A percentile compares a stretch with the other conserved stretches of the same genome.
These are phyloP conservation scores for Astatotilapia flaviijosephi DNA, from an alignment of 2,113 vertebrate genomes.

Conservation along the genomic window DNA sequence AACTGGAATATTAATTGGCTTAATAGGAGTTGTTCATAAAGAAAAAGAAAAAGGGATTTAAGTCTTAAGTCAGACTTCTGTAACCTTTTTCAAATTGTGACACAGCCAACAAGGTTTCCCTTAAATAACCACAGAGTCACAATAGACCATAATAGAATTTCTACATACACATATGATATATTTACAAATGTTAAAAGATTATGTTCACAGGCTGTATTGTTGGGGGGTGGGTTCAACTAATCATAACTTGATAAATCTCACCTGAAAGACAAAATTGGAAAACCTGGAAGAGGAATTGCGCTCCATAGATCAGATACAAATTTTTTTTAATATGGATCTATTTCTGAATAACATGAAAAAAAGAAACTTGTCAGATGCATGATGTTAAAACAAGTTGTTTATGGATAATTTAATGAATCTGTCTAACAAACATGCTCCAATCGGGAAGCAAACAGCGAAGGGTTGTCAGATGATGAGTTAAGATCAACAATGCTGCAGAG, in stretches of 20 bases:
- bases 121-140: background rate
- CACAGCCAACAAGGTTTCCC: background rate
- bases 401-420: background rate
- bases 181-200: background rate
- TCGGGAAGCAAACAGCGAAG: background rate
- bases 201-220: background rate
- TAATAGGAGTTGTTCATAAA: background rate
- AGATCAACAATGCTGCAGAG: background rate
- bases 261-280: background rate
- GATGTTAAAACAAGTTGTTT: background rate
- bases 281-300: background rate
- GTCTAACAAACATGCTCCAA: background rate
- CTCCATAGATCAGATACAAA: background rate
- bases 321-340: accelerated
- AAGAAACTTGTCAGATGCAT: background rate
- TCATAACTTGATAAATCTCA: background rate
- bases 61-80: background rate
- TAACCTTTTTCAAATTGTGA: background rate
- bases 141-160: background rate
- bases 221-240: background rate
- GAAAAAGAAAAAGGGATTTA: background rate
- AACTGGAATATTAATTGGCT: background rate
- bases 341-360: background rate
- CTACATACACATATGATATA: background rate
- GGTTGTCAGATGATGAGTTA: background rate